A percentile compares a stretch with the other conserved stretches of the same genome.
phyloP scores from a whole-genome alignment of 2,113 vertebrate genomes.

The Loxodonta africana region DNA sequence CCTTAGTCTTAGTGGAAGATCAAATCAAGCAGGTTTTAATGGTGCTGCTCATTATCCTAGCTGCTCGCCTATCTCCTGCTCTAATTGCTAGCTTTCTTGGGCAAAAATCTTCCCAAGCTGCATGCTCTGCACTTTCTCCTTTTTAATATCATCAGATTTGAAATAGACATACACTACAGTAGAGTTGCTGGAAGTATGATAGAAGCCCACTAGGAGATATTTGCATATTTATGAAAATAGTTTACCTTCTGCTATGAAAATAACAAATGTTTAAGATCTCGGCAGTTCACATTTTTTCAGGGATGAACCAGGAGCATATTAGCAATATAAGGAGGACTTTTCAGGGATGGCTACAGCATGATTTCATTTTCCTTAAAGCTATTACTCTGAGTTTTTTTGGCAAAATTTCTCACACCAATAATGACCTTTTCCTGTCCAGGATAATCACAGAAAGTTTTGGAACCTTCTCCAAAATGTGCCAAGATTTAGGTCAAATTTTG shows the following conservation, averaged over 20 bases:
- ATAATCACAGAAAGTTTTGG: slow-evolving; percentile 24
- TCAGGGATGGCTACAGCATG: not conserved
- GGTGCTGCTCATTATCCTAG: slow-evolving; percentile 31
- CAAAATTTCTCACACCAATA: rapidly evolving
- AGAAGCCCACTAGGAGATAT: slow-evolving; percentile 63
- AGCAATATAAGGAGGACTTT: slow-evolving; percentile 62
- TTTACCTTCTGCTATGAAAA: slow-evolving; percentile 82
- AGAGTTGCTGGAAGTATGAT: slow-evolving; percentile 26
- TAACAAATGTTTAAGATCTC: slow-evolving; percentile 65
- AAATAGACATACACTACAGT: slow-evolving; percentile 48
- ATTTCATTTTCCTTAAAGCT: slow-evolving; percentile 71
- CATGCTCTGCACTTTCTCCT: slow-evolving; percentile 52
- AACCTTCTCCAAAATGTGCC: not conserved
- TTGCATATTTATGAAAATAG: slow-evolving; percentile 78
- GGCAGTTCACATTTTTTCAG: slow-evolving; percentile 55
- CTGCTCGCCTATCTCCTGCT: not conserved
- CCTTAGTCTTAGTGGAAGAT: slow-evolving; percentile 8
- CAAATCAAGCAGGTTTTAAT: slow-evolving; percentile 57
- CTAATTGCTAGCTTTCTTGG: slow-evolving; percentile 40
- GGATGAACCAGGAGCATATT: slow-evolving; percentile 31
- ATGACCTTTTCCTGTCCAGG: not conserved
- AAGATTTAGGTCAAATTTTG: slow-evolving; percentile 13
- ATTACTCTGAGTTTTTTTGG: slow-evolving; percentile 2
- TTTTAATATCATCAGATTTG: slow-evolving; percentile 55
- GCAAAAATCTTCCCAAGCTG: not conserved